These are phyloP conservation scores for Montipora cactus DNA, from an alignment of 64 coral and sea anemone genomes.

Conservation along the genomic window DNA sequence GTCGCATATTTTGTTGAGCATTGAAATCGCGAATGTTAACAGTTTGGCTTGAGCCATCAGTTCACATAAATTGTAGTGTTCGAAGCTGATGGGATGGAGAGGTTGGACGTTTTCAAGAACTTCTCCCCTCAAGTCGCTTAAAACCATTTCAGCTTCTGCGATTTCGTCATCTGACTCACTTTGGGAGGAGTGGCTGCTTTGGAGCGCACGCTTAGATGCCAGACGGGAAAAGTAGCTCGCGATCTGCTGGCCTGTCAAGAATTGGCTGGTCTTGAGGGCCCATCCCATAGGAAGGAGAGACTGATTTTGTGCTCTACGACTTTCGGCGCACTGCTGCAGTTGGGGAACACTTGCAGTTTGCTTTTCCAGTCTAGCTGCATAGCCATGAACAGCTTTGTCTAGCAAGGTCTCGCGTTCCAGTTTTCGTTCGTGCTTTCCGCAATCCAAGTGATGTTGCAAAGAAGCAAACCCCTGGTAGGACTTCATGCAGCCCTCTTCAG, in stretches of 20 bases:
- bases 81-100: not conserved
- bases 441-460: conserved; percentile 46
- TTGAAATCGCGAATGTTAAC: not conserved
- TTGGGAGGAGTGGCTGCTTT: not conserved
- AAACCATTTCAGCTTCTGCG: not conserved
- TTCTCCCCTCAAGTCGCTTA: not conserved
- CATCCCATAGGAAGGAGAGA: not conserved
- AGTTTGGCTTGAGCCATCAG: not conserved
- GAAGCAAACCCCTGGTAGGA: conserved; percentile 33
- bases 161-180: not conserved
- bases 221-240: conserved; percentile 4
- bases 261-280: not conserved
- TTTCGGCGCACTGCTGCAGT: not conserved
- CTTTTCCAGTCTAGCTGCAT: not conserved
- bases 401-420: conserved; percentile 49
- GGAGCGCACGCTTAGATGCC: not conserved
- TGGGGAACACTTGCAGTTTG: not conserved
- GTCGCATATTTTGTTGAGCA: not conserved
- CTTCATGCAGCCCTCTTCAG: conserved; percentile 55
- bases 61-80: not conserved
- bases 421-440: conserved; percentile 24
- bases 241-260: not conserved
- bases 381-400: conserved; percentile 11
- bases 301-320: too few species aligned
- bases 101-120: not conserved